A percentile compares a stretch with the other conserved stretches of the same genome.
These are phyloP conservation scores for Anthonomus grandis DNA, from an alignment of 1,140 invertebrate genomes.

Conservation along the genomic window DNA sequence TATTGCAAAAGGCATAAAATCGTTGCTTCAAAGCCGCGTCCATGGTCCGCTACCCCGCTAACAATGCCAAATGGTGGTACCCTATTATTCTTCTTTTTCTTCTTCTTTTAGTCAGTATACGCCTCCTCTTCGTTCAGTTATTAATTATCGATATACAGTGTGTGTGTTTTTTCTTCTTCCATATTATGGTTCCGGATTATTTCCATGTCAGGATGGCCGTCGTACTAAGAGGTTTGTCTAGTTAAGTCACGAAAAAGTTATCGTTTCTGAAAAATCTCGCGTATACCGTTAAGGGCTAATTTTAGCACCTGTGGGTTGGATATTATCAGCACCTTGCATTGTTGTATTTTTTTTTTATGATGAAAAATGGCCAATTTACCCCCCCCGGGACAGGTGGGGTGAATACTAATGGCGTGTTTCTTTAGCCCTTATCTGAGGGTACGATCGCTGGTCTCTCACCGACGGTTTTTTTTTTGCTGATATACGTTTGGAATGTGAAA, in stretches of 20 bases:
- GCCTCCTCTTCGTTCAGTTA: slow-evolving; percentile 11
- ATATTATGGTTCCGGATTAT: slow-evolving; percentile 22
- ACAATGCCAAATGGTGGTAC: slow-evolving; percentile 37
- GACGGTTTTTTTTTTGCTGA: no score
- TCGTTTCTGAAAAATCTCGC: background rate
- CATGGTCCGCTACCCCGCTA: slow-evolving; percentile 37
- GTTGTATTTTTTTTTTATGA: no score
- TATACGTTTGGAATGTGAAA: no score
- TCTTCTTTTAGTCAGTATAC: slow-evolving; percentile 1
- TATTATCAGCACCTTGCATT: no score
- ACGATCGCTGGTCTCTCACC: no score
- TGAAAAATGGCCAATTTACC: no score
- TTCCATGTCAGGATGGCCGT: slow-evolving; percentile 27
- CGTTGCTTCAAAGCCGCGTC: slow-evolving; percentile 31
- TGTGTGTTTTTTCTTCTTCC: slow-evolving; percentile 9
- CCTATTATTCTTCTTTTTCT: slow-evolving; percentile 22
- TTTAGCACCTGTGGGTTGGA: no score
- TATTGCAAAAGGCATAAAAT: slow-evolving; percentile 33
- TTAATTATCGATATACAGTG: slow-evolving; percentile 10
- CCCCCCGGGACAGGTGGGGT: no score
- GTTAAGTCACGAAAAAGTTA: background rate
- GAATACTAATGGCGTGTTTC: no score
- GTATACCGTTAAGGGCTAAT: no score
- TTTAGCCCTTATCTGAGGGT: no score
- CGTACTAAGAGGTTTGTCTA: slow-evolving; percentile 27